Conservation (phyloP, 2,113 vertebrate genomes). For the Sclerurus mexicanus region DNA sequence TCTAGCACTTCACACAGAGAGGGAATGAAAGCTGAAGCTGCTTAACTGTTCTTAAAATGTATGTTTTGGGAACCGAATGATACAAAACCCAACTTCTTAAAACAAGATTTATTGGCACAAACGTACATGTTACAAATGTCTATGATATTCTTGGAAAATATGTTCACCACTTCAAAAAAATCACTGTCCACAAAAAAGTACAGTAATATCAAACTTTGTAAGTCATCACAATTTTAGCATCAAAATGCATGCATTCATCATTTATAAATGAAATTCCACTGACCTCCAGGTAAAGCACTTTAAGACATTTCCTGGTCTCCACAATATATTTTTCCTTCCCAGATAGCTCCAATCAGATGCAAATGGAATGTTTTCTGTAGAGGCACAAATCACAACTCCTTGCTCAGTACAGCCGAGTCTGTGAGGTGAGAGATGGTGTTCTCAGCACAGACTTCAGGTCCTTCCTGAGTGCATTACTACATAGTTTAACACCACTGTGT, state of each 20-base stretch:
- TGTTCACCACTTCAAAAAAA: slow-evolving; percentile 50
- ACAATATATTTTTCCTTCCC: background rate
- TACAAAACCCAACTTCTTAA: slow-evolving; percentile 24
- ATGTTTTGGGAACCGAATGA: background rate
- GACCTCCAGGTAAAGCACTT: slow-evolving; percentile 65
- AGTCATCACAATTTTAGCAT: slow-evolving; percentile 58
- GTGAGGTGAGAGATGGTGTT: background rate
- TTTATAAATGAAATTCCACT: slow-evolving; percentile 51
- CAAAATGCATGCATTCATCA: slow-evolving; percentile 63
- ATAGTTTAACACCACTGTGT: background rate
- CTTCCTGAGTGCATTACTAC: background rate
- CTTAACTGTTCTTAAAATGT: background rate
- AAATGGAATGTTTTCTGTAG: slow-evolving; percentile 15
- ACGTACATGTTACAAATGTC: slow-evolving; percentile 45
- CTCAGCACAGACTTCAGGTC: background rate
- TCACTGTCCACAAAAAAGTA: slow-evolving; percentile 46
- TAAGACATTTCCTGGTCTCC: slow-evolving; percentile 28
- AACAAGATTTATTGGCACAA: slow-evolving; percentile 70
- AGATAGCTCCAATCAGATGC: background rate
- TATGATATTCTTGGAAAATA: slow-evolving; percentile 49
- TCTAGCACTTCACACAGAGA: background rate
- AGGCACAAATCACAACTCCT: slow-evolving; percentile 10
- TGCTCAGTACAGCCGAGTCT: background rate
- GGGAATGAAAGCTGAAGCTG: background rate
- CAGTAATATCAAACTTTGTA: slow-evolving; percentile 46